These are phyloP conservation scores for Aldabrachelys gigantea DNA, from an alignment of 2,113 vertebrate genomes.

Conservation along the genomic window DNA sequence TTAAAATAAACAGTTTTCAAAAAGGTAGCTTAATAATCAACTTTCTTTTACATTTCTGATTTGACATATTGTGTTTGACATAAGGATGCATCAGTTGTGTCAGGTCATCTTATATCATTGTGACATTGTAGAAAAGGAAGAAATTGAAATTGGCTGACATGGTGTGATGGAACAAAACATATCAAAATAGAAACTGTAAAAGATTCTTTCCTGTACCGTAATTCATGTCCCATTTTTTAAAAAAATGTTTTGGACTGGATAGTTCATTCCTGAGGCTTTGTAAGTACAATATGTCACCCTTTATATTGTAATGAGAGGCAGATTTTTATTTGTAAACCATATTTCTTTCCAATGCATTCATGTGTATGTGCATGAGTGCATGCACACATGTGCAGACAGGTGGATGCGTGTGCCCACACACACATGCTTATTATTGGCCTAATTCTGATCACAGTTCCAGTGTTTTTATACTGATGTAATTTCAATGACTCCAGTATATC, in stretches of 20 bases:
- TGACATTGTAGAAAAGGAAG: not conserved
- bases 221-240: conserved; percentile 50
- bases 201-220: conserved; percentile 39
- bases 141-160: conserved; percentile 25
- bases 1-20: not conserved
- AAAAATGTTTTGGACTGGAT: conserved; percentile 45
- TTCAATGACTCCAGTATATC: not conserved
- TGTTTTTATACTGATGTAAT: not conserved
- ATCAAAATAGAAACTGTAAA: conserved; percentile 50
- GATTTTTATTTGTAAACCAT: not conserved
- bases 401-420: not conserved
- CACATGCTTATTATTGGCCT: not conserved
- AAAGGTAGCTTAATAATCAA: not conserved
- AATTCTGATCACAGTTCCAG: not conserved
- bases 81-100: not conserved
- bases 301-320: not conserved
- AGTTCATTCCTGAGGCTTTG: conserved; percentile 47
- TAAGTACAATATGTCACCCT: conserved; percentile 2
- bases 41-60: not conserved
- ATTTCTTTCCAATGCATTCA: not conserved
- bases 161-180: conserved; percentile 20
- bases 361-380: accelerated
- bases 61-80: not conserved
- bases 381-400: not conserved
- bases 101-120: not conserved